phyloP scores from a whole-genome alignment of 1,140 invertebrate species.

The Drosophila erecta region DNA sequence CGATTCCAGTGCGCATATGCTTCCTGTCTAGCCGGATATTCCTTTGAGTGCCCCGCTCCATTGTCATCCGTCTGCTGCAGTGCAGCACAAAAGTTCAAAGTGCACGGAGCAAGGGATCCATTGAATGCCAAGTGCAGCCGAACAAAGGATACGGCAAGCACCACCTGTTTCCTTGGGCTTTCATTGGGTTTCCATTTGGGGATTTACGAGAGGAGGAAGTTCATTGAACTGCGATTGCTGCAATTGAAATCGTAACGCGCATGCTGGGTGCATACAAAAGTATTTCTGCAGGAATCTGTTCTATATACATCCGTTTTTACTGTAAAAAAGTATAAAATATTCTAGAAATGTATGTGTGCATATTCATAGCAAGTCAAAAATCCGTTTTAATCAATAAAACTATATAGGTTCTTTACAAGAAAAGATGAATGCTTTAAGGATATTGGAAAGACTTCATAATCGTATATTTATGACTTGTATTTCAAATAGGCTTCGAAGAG shows the following conservation, averaged over 20 bases:
- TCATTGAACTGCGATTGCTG: conserved; percentile 61
- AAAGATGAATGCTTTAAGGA: too few species aligned
- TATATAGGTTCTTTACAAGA: too few species aligned
- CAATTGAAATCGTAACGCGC: conserved; percentile 50
- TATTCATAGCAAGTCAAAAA: too few species aligned
- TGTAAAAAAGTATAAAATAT: background rate
- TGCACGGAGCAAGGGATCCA: conserved; percentile 50
- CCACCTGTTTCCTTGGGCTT: conserved; percentile 82
- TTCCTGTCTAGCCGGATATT: conserved; percentile 79
- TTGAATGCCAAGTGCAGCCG: conserved; percentile 61
- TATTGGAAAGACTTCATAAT: too few species aligned
- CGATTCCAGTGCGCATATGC: conserved; percentile 56
- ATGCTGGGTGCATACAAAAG: background rate
- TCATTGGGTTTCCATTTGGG: conserved; percentile 29
- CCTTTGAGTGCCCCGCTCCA: conserved; percentile 69
- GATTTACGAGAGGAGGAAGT: conserved; percentile 63
- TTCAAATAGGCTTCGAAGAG: conserved; percentile 53
- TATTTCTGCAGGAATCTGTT: too few species aligned
- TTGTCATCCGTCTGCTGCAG: conserved; percentile 58
- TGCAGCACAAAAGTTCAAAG: conserved; percentile 76
- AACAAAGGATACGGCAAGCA: conserved; percentile 63
- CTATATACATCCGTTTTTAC: too few species aligned
- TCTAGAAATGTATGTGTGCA: too few species aligned
- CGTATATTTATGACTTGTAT: conserved; percentile 22
- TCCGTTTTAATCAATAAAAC: too few species aligned